Conservation (phyloP, 2,113 vertebrate species). For the Cricetomys ansorgei region DNA sequence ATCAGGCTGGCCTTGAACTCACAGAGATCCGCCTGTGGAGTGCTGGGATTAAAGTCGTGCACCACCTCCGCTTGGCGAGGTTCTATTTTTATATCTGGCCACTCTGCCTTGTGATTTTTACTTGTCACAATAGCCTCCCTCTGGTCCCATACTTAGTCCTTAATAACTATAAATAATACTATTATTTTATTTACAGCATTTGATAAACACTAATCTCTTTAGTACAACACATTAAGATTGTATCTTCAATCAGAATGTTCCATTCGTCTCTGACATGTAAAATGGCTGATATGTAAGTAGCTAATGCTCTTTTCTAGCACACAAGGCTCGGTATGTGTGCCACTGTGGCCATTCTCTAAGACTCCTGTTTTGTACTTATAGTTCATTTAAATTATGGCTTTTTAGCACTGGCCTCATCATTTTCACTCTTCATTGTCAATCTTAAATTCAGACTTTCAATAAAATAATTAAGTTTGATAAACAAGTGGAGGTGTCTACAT, state of each 20-base stretch:
- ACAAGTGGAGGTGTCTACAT: neutral
- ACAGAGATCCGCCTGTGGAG: no score
- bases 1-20: no score
- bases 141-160: neutral
- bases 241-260: neutral
- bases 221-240: neutral
- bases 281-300: neutral
- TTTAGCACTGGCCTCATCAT: neutral
- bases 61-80: no score
- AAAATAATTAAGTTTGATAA: neutral
- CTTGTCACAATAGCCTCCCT: neutral
- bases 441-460: neutral
- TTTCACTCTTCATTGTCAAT: neutral
- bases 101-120: neutral
- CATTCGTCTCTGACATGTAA: neutral
- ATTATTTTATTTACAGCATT: slow-evolving; percentile 17
- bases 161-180: slow-evolving; percentile 13
- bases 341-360: neutral
- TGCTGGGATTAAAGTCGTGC: no score
- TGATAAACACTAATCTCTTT: slow-evolving; percentile 13
- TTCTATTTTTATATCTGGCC: slow-evolving; percentile 36
- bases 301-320: neutral
- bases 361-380: neutral
- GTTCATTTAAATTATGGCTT: neutral
- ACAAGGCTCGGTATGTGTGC: neutral